Percentiles rank a stretch among this genome's conserved stretches.
Conservation (phyloP, 1,140 invertebrate genomes). For the Leptinotarsa texana region DNA sequence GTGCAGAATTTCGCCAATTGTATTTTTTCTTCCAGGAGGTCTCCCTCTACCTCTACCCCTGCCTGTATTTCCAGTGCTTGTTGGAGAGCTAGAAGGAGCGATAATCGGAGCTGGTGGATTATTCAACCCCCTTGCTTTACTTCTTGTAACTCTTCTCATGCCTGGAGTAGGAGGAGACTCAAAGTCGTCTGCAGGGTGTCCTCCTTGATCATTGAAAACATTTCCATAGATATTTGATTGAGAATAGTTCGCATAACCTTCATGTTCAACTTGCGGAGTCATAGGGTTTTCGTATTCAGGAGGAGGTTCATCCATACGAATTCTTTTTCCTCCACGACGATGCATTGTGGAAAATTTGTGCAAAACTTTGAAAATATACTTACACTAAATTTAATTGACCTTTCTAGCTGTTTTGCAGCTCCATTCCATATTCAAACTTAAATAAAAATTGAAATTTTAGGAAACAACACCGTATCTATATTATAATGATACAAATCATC, state of each 20-base stretch:
- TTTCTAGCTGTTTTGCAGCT: no score
- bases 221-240: conserved; percentile 45
- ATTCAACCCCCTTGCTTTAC: conserved; percentile 57
- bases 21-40: conserved; percentile 56
- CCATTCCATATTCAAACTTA: no score
- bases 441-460: no score
- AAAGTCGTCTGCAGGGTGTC: conserved; percentile 51
- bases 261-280: conserved; percentile 69
- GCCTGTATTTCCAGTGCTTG: conserved; percentile 36
- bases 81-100: conserved; percentile 44
- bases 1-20: conserved; percentile 51
- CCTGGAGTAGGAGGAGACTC: conserved; percentile 55
- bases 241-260: conserved; percentile 56
- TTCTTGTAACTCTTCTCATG: conserved; percentile 56
- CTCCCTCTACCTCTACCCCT: conserved; percentile 52
- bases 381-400: no score
- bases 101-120: conserved; percentile 37
- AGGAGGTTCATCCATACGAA: conserved; percentile 88
- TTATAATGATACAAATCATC: no score
- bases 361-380: no score
- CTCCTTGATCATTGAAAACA: conserved; percentile 42
- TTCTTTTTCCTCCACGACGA: conserved; percentile 81
- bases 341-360: conserved; percentile 63
- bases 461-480: no score
- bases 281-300: conserved; percentile 82